Base-by-base conservation (phyloP, 2,113 vertebrate genomes). In the Hassar affinis region DNA sequence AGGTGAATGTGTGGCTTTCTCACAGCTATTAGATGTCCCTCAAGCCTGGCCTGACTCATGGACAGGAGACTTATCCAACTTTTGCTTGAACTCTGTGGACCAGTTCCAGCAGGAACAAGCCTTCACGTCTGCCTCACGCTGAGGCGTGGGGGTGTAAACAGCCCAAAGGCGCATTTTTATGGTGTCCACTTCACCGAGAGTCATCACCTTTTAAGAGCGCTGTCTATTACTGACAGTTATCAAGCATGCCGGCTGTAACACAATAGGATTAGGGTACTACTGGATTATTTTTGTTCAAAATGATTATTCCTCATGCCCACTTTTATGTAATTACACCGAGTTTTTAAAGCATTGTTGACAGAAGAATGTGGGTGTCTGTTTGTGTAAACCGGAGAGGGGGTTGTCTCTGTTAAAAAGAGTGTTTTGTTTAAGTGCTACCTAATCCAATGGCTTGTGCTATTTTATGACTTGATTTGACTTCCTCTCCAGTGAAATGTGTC, bases 371-470 rank as follows among this genome's bases (percentile, higher is more conserved):
- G 78, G 88, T 85, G 86, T 85, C 25, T 61, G 17, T 47, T 74
- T 33, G 57, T 83, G 33, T 35, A n/a, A 81, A 86, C 82, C 76
- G 80, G 87, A 89, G 75, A 72, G 89, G 85, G 88, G 89, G 42
- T 81, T 1, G 85, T 71, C 84, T 72, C 52, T 62, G 75, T 87
- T 89, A 90, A 91, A 92, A 92, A 91, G 89, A 80, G 86, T 15
- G 87, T 92, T 94, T 93, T 93, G 91, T 93, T 92, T 88, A 87
- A 88, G 89, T 87, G 89, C 89, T 85, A 82, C 87, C 89, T 87
- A 86, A 91, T 87, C 87, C 88, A 90, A 87, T 81, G 87, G 86
- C 85, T 85, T 85, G 79, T 80, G 5, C 87, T 85, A 86, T 91
- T 92, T 93, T 91, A 90, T 89, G 90, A 85, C 88, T 88, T 85